Evolutionary conservation across 2,797 vertebrate genomes (phyloP).

Genomic region (Enteromius afrohamiltoni): DNA sequence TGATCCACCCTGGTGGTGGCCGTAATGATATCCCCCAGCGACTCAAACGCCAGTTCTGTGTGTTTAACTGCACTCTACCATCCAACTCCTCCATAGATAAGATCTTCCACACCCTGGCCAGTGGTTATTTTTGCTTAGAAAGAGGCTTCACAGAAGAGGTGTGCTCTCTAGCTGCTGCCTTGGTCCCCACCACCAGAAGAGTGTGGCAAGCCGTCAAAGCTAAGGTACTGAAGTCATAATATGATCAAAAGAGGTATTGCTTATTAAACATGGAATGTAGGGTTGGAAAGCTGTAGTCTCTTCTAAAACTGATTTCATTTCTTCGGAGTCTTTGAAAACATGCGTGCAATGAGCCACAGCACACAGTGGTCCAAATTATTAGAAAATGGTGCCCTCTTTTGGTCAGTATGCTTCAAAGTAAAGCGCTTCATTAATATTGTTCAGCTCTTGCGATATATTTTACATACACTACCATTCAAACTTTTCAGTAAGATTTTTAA

Average conservation of each 20-base stretch:
- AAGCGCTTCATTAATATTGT: background rate
- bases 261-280: background rate
- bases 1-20: slow-evolving; percentile 87
- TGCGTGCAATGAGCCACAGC: background rate
- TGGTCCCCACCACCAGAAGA: slow-evolving; percentile 80
- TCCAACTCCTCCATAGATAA: slow-evolving; percentile 85
- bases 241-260: background rate
- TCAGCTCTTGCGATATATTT: background rate
- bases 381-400: slow-evolving; percentile 26
- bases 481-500: background rate
- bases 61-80: slow-evolving; percentile 87
- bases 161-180: slow-evolving; percentile 73
- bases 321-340: background rate
- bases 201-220: slow-evolving; percentile 85
- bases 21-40: slow-evolving; percentile 87
- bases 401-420: slow-evolving; percentile 18
- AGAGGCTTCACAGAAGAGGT: slow-evolving; percentile 74
- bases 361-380: background rate
- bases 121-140: slow-evolving; percentile 83
- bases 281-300: background rate
- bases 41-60: slow-evolving; percentile 84
- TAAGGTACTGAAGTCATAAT: slow-evolving; percentile 72
- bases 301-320: background rate
- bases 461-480: background rate
- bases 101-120: slow-evolving; percentile 82